Base-by-base conservation (phyloP, 2,888 invertebrate species). In the Rhopalosiphum nymphaeae region DNA sequence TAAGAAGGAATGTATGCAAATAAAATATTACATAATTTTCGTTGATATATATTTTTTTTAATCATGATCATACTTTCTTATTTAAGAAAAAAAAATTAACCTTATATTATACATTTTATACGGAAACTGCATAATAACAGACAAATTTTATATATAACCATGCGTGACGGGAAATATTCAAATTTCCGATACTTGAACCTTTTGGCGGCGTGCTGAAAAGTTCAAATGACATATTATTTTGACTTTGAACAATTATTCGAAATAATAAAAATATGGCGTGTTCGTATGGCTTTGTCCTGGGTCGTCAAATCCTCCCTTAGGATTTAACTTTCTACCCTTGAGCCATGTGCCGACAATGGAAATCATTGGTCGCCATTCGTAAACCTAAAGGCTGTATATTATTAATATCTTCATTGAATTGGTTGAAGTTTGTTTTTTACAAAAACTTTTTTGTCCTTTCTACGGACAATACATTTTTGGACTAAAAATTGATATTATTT, bases 221-320 rank as follows among this genome's bases (percentile, higher is more conserved):
- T 61, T 89, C 89, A 61, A 44, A 57, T 44, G 44, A 89, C 57
- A 61, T 57, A 78, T 78, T 36, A 78, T 36, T 78, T 57, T 89
- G 42, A 61, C 44, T 57, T 61, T 57, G 13, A 61, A 89, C 44
- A 57, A 42, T 89, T 89, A 44, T 57, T 89, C n/a, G 44, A 57
- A 89, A 89, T 57, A 61, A 89, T 89, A 89, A 26, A 7, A 36
- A 78, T 42, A 57, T 53, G 25, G 26, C 49, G 53, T 26, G 42
- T 56, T 85, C 1, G 42, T 57, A 9, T 44, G 44, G 29, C 29
- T 89, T 61, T 29, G 44, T 57, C 44, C 29, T 29, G 16, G 16
- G 9, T 42, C 44, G 42, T 42, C 7, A 42, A 36, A 78, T 36
- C 21, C 44, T 42, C 42, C 13, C 16, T 61, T 57, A 13, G 2